Conservation (phyloP, 2,113 vertebrate species). For the Donacobius atricapilla region DNA sequence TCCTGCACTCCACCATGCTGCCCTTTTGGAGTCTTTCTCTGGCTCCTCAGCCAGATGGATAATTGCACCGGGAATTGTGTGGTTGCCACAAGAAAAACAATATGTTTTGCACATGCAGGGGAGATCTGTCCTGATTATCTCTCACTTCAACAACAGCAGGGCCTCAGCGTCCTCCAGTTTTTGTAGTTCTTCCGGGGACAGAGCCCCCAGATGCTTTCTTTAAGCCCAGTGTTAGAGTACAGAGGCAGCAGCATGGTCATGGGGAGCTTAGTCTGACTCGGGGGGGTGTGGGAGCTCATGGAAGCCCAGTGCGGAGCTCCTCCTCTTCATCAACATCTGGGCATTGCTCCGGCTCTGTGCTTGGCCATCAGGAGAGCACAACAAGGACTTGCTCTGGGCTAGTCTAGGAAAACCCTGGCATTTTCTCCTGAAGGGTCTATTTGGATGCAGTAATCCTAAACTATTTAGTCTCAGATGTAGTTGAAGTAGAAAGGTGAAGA, state of each 20-base stretch:
- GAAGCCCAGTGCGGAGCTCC: not conserved
- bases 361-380: not conserved
- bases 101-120: not conserved
- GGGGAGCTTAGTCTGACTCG: not conserved
- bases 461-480: not conserved
- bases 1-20: not conserved
- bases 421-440: not conserved
- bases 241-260: not conserved
- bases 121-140: not conserved
- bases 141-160: not conserved
- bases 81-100: not conserved
- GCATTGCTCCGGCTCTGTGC: not conserved
- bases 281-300: not conserved
- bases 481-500: not conserved
- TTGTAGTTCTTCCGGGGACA: not conserved
- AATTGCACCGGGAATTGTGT: not conserved
- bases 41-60: not conserved
- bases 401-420: not conserved
- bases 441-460: not conserved
- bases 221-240: not conserved
- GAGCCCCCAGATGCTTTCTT: not conserved
- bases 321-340: not conserved
- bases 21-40: not conserved
- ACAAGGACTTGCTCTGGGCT: not conserved
- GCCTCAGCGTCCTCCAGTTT: not conserved